Base-by-base conservation (phyloP, 2,797 vertebrate species). In the Schizothorax lantsangensis region DNA sequence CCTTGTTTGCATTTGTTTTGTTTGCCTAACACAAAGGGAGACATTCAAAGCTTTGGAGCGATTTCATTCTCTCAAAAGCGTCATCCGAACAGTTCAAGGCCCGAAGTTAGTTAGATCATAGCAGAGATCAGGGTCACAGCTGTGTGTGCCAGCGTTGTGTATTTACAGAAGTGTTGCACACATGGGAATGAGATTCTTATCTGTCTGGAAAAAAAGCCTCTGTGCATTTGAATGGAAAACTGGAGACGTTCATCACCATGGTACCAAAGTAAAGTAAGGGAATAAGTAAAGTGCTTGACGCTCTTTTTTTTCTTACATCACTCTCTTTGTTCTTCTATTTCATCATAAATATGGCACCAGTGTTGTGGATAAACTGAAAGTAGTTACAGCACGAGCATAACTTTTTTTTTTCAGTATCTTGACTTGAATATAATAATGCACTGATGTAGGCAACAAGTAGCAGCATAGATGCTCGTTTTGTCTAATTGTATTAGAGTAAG, bases 171-270 rank as follows among this genome's bases (percentile, higher is more conserved):
- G 45, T 12, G 23, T 79, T 21, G 38, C 38, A 79, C 26, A 72
- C n/a, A 87, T 77, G 40, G 43, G 71, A 75, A 83, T 73, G 66
- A 83, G 81, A 83, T 83, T 14, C 21, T 23, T 83, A 69, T 68
- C 45, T 36, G 26, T n/a, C 52, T 74, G 69, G 19, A 47, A 57
- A 83, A 78, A 73, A 26, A 57, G 10, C 17, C 38, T 30, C 4
- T 10, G 33, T 82, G 64, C 64, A 52, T 69, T 23, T 82, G 30
- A 68, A 68, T 69, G 79, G 79, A 68, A 81, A 81, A 68, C 43
- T 49, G 43, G 26, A 49, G 33, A 49, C 17, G 12, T 47, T 81
- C 1, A 47, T 66, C 79, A 49, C 17, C 59, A 68, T 49, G 47
- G 12, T 9, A 54, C 45, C 80, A 71, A 71, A 82, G 43, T 12